Evolutionary conservation across 2,888 invertebrate genomes (phyloP), one percentile per base, ranked within the genome.

Genomic region (Apomyelois bistriatella): DNA sequence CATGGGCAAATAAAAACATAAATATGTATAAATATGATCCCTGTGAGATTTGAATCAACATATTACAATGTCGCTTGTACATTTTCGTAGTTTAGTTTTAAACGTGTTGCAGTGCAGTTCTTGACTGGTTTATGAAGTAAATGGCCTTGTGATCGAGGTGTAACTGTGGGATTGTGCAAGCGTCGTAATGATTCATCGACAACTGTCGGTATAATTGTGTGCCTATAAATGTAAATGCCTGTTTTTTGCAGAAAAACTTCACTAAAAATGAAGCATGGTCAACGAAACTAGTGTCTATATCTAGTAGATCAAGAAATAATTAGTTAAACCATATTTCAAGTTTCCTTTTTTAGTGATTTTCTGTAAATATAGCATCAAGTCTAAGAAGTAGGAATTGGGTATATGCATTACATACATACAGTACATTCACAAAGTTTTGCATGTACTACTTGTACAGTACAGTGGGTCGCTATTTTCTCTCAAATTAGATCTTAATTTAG

Each of bases 401-500:
- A 7, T 32, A 32, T 9, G 8, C 32, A 32, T 32, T 6, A 32
- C 32, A 32, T 7, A 32, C 48, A 15, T 12, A 28, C 30, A 56
- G 66, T 73, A 69, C 68, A 69, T 62, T 58, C 66, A 55, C 66
- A 58, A 61, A 54, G 58, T 64, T 68, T 61, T 62, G 62, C 60
- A 71, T 69, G 68, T 70, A 63, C 67, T 62, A 53, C 15, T 38
- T 43, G 50, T 54, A 53, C 53, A 51, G 53, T 70, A 70, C 79
- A 76, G 82, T 82, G 80, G 82, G 79, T 82, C 76, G 75, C 75
- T 68, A 46, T 76, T 76, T 76, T 73, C 63, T 76, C 72, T 77
- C 70, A 73, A 73, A 64, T 71, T 74, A 82, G 71, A 76, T 78
- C 70, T 76, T 79, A 66, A 66, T 66, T 62, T 60, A 64, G 62